Evolutionary conservation across 2,888 invertebrate genomes (phyloP).

Genomic region (Noctua janthe): DNA sequence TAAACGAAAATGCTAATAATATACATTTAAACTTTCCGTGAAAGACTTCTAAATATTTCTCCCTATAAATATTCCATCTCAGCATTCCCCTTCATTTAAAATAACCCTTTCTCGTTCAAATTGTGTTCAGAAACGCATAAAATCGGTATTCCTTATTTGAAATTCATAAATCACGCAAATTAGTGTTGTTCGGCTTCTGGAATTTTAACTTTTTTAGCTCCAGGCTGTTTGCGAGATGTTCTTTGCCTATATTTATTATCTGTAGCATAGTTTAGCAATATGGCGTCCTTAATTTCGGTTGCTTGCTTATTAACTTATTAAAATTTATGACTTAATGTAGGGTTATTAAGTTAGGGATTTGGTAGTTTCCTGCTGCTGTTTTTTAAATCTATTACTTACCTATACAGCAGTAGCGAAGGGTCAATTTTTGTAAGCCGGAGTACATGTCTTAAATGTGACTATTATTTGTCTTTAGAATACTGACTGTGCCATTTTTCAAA

Average conservation of each 20-base stretch:
- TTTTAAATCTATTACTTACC: not conserved
- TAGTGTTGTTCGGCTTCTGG: constrained; percentile 73
- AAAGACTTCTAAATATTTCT: constrained; percentile 36
- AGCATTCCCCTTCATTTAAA: constrained; percentile 56
- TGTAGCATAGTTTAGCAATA: constrained; percentile 45
- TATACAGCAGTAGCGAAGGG: not conserved
- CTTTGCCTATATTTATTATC: constrained; percentile 60
- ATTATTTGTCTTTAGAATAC: too few species aligned
- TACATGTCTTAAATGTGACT: too few species aligned
- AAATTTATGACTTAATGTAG: constrained; percentile 45
- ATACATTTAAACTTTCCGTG: not conserved
- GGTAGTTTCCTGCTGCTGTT: constrained; percentile 21
- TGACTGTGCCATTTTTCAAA: too few species aligned
- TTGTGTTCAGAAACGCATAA: constrained; percentile 65
- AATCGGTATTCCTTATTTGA: constrained; percentile 71
- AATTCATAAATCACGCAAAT: constrained; percentile 78
- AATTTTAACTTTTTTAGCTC: constrained; percentile 67
- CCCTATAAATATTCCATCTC: constrained; percentile 40
- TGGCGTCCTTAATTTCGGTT: constrained; percentile 43
- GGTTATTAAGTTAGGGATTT: constrained; percentile 37
- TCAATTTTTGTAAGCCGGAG: too few species aligned
- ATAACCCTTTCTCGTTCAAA: constrained; percentile 63
- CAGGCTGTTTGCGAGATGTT: constrained; percentile 69
- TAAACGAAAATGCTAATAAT: constrained; percentile 15
- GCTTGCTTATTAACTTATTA: constrained; percentile 55